A percentile compares a stretch with the other conserved stretches of the same genome.
These are phyloP conservation scores for Butorides virescens DNA, from an alignment of 2,113 vertebrate species.

Conservation along the genomic window DNA sequence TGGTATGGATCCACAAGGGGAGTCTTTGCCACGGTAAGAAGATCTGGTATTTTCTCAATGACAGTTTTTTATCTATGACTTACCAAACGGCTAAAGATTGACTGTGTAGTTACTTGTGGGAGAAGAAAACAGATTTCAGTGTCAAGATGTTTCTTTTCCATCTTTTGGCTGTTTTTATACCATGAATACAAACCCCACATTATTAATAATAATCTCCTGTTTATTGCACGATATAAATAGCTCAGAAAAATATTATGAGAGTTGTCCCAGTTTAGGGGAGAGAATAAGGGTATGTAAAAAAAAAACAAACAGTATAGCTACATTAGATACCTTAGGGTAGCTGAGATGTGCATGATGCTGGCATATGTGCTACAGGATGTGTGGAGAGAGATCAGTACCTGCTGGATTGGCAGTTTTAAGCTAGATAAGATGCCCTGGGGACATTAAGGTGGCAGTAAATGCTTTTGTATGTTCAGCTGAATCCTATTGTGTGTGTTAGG, in stretches of 20 bases:
- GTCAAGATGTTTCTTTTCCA: not conserved
- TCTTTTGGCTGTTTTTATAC: not conserved
- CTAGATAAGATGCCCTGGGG: not conserved
- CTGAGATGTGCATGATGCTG: not conserved
- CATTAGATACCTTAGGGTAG: not conserved
- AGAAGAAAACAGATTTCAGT: not conserved
- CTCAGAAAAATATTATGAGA: not conserved
- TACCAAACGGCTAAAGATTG: not conserved
- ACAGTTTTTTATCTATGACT: not conserved
- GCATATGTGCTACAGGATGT: not conserved
- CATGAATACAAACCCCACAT: not conserved
- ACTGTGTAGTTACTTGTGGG: not conserved
- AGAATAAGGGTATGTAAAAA: not conserved
- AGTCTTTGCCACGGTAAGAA: constrained; percentile 89
- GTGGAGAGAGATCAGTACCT: not conserved
- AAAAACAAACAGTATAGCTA: not conserved
- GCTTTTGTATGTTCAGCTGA: not conserved
- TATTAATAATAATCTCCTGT: not conserved
- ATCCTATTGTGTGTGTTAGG: not conserved
- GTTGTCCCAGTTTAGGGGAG: not conserved
- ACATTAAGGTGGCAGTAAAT: not conserved
- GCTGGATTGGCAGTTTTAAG: not conserved
- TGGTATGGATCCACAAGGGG: constrained; percentile 91
- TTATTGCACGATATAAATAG: not conserved
- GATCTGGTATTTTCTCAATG: not conserved